Base-by-base conservation (phyloP, 2,113 vertebrate genomes). In the Rhinoptilus africanus region DNA sequence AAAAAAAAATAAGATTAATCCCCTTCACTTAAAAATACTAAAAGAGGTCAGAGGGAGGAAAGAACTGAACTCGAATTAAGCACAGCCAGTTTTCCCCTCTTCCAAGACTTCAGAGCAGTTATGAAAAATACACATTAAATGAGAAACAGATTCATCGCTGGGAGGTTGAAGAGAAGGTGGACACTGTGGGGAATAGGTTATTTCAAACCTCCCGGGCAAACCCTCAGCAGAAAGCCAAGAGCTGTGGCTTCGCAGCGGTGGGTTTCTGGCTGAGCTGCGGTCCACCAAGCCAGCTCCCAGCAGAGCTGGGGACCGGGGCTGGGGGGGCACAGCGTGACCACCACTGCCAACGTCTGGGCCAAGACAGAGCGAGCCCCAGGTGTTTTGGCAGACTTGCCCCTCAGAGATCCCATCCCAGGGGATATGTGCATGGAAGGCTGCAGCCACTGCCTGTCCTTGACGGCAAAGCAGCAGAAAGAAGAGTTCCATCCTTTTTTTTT, bases 121-220 rank as follows among this genome's bases (percentile, higher is more conserved):
- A 85, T 27, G 60, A 75, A 93, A 94, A 97, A 93, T 45, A 83
- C 32, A 74, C 48, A 89, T 95, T 57, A 92, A 95, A 94, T 88
- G 27, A 96, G 88, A 97, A 95, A 88, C 63, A 94, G 75, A 92
- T 56, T 78, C 41, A 23, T 14, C 76, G 47, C 78, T 81, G 35
- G 50, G 57, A 82, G 85, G 84, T 66, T 66, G 35, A 92, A 74
- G 66, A 83, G 71, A 94, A 96, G 67, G 68, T 96, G 77, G 56
- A 76, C 2, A 5, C 51, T 7, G 3, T 26, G 62, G 50, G 27
- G 63, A 91, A 23, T 5, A 68, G 84, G 63, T 78, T 88, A 90
- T 81, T 94, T 62, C 48, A 87, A 62, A 92, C 30, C 56, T 78
- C 68, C 30, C 60, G 12, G 19, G 45, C 23, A 96, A 82, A 78